Evolutionary conservation across 2,888 invertebrate genomes (phyloP).

Genomic region (Abrostola triplasia): DNA sequence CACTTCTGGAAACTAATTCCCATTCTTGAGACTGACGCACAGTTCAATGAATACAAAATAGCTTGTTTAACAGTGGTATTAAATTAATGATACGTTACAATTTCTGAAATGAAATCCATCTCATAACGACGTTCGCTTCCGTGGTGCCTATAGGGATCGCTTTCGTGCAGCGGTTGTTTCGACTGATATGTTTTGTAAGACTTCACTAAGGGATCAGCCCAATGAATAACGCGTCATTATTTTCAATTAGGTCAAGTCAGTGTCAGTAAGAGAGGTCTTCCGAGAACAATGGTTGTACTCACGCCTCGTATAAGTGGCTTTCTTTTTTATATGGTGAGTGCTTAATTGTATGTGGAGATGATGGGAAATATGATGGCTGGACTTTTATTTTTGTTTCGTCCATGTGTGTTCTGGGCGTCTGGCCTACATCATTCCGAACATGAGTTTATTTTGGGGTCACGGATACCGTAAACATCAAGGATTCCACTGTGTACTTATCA

Average conservation of each 20-base stretch:
- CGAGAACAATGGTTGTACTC: constrained; percentile 85
- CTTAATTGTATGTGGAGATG: constrained; percentile 82
- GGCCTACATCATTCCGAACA: constrained; percentile 67
- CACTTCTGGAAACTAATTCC: constrained; percentile 27
- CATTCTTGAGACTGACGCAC: too few species aligned
- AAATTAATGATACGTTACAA: constrained; percentile 78
- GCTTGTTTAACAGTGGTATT: constrained; percentile 71
- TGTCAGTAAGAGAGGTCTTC: constrained; percentile 80
- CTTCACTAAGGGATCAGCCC: constrained; percentile 73
- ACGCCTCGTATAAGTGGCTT: constrained; percentile 82
- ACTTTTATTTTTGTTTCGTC: constrained; percentile 68
- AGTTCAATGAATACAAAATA: constrained; percentile 61
- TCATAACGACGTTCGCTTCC: constrained; percentile 55
- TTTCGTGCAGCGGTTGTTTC: constrained; percentile 60
- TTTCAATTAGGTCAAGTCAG: constrained; percentile 87
- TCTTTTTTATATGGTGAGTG: constrained; percentile 81
- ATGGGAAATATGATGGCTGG: constrained; percentile 74
- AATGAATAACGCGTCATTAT: constrained; percentile 85
- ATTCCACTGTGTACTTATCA: constrained; percentile 58
- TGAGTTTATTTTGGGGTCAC: constrained; percentile 63
- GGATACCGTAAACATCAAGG: constrained; percentile 62
- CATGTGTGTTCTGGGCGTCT: constrained; percentile 64
- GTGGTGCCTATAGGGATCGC: constrained; percentile 44
- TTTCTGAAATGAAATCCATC: constrained; percentile 71
- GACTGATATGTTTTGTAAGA: constrained; percentile 77